A percentile compares a stretch with the other conserved stretches of the same genome.
These are phyloP conservation scores for Bothrops jararaca DNA, from an alignment of 2,113 vertebrate species.

Conservation along the genomic window DNA sequence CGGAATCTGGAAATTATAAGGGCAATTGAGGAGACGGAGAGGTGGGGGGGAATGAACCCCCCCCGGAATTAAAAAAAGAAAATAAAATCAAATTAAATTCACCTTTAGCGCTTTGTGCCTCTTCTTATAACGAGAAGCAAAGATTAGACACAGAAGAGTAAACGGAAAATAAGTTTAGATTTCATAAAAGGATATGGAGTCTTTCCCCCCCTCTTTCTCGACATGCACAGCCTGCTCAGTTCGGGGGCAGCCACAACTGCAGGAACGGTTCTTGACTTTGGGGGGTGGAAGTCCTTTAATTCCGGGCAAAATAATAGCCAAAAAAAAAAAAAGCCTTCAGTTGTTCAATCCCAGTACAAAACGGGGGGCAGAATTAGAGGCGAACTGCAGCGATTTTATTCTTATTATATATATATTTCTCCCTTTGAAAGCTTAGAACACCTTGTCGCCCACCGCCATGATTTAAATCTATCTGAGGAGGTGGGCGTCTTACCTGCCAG, in stretches of 20 bases:
- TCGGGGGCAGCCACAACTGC: not conserved
- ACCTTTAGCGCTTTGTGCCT: not conserved
- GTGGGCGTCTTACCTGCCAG: not conserved
- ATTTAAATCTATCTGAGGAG: not conserved
- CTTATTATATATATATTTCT: not conserved
- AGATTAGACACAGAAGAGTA: not conserved
- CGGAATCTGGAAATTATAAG: not conserved
- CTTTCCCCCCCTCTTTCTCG: not conserved
- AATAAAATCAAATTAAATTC: not conserved
- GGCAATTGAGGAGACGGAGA: not conserved
- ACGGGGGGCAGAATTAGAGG: not conserved
- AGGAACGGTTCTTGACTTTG: not conserved
- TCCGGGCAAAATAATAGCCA: not conserved
- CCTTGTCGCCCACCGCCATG: too few species aligned
- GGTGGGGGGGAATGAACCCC: not conserved
- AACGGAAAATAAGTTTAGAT: not conserved
- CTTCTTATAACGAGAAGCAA: not conserved
- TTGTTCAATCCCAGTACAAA: not conserved
- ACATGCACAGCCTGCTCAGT: not conserved
- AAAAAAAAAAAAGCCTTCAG: not conserved
- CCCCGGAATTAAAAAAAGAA: not conserved
- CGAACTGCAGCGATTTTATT: not conserved
- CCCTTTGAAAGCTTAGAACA: not conserved
- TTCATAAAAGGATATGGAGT: not conserved
- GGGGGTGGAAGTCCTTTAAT: not conserved